Base-by-base conservation (phyloP, 1,140 invertebrate genomes). In the Aphelinus certus region DNA sequence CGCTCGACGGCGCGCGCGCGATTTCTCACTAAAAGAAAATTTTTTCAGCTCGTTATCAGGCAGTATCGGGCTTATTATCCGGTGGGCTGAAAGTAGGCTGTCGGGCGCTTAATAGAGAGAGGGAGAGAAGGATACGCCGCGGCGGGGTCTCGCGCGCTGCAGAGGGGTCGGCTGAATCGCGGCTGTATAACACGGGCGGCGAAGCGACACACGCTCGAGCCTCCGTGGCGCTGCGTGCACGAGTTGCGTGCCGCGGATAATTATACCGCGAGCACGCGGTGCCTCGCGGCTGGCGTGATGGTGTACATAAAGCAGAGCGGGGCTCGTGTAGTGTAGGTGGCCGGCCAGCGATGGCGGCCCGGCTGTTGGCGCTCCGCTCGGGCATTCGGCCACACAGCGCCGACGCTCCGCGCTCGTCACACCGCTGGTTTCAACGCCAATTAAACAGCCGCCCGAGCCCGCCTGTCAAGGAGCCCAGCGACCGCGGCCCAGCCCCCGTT, bases 381-480 rank as follows among this genome's bases (percentile, higher is more conserved):
- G 47, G 55, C 42, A 51, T 55, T 85, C 82, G 82, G 82, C 84
- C 84, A 86, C 83, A 83, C 83, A 81, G 83, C 83, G 79, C 76
- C 82, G 79, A 77, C 26, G 26, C 79, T 49, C 71, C 76, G 77
- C 78, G 81, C 78, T 83, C 86, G 87, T 88, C 87, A 87, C 86
- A 87, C 85, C 82, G 83, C 82, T 88, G 86, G 82, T 88, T 88
- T 88, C 86, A 88, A 88, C 87, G 87, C 87, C 86, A 88, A 87
- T 88, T 88, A 87, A 88, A 87, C 87, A 88, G 26, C 26, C 26
- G 26, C 26, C 26, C 26, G 26, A 26, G 26, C 83, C 83, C 86
- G 86, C 86, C 86, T 87, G 86, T 88, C 87, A 87, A 86, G 87
- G 83, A 85, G 83, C 84, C 82, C 77, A 82, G 82, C 77, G 76